Evolutionary conservation across 2,888 invertebrate species (phyloP).

Genomic region (Linnaemya vulpina): DNA sequence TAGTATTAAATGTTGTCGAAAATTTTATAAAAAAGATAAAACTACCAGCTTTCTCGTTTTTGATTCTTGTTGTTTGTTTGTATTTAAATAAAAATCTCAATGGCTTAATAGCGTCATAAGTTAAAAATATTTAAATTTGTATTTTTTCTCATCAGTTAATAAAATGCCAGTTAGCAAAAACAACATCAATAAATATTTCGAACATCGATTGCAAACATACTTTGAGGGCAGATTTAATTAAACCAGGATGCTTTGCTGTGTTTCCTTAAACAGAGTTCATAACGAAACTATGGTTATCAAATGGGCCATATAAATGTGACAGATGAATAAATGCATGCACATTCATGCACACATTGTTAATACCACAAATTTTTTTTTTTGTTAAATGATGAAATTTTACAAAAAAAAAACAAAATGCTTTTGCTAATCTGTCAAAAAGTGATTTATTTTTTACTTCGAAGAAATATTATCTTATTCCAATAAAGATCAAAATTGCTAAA

Average conservation of each 20-base stretch:
- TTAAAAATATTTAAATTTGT: conserved; percentile 38
- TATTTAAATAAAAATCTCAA: conserved; percentile 18
- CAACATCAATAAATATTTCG: background rate
- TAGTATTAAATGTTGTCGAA: conserved; percentile 3
- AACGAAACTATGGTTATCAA: no score
- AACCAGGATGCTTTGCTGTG: background rate
- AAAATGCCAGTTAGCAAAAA: background rate
- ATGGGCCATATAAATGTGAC: no score
- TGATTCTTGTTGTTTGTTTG: background rate
- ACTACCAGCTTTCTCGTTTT: conserved; percentile 18
- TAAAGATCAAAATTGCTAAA: no score
- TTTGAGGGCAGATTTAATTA: background rate
- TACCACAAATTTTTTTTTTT: no score
- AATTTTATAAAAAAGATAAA: conserved; percentile 11
- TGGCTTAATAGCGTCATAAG: conserved; percentile 43
- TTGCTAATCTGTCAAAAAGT: no score
- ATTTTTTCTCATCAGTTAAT: conserved; percentile 27
- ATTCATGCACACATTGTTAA: no score
- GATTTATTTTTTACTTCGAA: no score
- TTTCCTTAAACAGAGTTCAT: background rate
- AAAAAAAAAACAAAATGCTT: no score
- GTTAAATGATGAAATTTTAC: no score
- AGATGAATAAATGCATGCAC: background rate
- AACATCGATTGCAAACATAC: background rate
- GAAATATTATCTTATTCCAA: no score